Evolutionary conservation across 2,888 invertebrate species (phyloP).

Genomic region (Ochlodes sylvanus): DNA sequence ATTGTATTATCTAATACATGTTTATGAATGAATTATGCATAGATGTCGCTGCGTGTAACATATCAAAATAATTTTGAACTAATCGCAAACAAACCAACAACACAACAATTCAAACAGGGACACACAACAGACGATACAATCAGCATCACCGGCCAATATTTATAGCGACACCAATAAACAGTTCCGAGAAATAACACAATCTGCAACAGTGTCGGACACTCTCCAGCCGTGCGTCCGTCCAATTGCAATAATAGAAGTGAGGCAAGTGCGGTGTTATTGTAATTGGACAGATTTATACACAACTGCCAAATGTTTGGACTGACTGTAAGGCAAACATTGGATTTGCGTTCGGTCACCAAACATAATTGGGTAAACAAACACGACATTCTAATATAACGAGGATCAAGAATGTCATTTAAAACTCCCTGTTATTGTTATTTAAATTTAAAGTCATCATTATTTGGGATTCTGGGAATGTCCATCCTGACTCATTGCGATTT

Average conservation of each 20-base stretch:
- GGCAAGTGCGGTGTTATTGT: conserved; percentile 14
- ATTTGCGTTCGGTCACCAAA: not conserved
- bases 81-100: not conserved
- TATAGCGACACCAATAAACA: conserved; percentile 22
- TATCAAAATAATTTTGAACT: not conserved
- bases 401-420: too few relatives aligned
- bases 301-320: conserved; percentile 6
- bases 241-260: conserved; percentile 16
- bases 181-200: conserved; percentile 19
- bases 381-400: too few relatives aligned
- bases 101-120: not conserved
- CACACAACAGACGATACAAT: conserved; percentile 14
- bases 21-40: not conserved
- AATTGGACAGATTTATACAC: conserved; percentile 31
- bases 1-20: not conserved
- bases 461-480: not conserved
- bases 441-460: not conserved
- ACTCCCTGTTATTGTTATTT: not conserved
- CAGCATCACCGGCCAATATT: conserved; percentile 15
- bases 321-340: not conserved
- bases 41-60: not conserved
- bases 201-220: conserved; percentile 18
- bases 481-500: not conserved
- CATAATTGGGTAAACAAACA: not conserved
- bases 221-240: conserved; percentile 4